A percentile compares a stretch with the other conserved stretches of the same genome.
Evolutionary conservation across 2,888 invertebrate species (phyloP).

Genomic region (Ochlodes sylvanus): DNA sequence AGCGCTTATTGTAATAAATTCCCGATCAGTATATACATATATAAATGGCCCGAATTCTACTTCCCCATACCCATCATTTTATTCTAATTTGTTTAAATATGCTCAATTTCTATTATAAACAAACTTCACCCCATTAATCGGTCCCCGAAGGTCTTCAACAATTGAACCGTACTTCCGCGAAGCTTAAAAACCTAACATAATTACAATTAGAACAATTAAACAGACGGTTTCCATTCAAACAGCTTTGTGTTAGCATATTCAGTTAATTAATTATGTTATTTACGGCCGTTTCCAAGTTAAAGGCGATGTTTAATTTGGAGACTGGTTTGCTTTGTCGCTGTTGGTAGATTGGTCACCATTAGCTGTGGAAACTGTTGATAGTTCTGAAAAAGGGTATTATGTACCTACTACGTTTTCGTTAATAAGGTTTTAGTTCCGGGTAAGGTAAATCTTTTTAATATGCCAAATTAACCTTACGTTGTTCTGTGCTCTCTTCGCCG

Average conservation of each 20-base stretch:
- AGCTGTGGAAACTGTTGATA: background rate
- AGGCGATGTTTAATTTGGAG: background rate
- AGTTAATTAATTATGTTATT: conserved; percentile 4
- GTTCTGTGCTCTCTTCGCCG: too few relatives aligned
- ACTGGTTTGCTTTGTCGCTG: background rate
- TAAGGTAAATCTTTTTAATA: too few relatives aligned
- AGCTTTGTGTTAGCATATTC: conserved; percentile 5
- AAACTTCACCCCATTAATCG: conserved; percentile 1
- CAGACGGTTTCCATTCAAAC: background rate
- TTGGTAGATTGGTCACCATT: background rate
- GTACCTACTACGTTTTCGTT: too few relatives aligned
- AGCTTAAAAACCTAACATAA: conserved; percentile 7
- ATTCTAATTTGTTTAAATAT: background rate
- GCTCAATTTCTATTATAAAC: conserved; percentile 17
- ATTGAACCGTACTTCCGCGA: conserved; percentile 21
- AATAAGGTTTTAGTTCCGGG: too few relatives aligned
- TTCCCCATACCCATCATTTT: too few relatives aligned
- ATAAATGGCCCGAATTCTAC: too few relatives aligned
- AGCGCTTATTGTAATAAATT: too few relatives aligned
- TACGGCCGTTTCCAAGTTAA: background rate
- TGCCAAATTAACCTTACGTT: too few relatives aligned
- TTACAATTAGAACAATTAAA: conserved; percentile 22
- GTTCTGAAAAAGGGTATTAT: background rate
- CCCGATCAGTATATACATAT: too few relatives aligned
- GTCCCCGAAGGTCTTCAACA: conserved; percentile 6